These are phyloP conservation scores for Brachionus calyciflorus DNA, from an alignment of 1,140 invertebrate species.

Conservation along the genomic window DNA sequence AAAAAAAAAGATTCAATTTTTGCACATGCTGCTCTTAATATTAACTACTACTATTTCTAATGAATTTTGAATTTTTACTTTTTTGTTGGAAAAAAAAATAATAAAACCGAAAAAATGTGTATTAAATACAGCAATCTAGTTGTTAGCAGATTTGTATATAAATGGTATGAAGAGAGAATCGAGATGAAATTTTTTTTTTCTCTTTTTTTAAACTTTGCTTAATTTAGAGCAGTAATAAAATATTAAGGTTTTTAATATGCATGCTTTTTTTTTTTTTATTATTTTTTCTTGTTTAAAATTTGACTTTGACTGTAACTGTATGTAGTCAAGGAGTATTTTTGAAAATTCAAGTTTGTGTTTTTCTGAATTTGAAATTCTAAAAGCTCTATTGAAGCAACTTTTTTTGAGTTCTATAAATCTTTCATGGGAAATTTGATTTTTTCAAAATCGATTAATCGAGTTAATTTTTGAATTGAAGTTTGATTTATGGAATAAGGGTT, in stretches of 20 bases:
- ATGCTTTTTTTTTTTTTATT: neutral
- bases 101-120: slow-evolving; percentile 36
- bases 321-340: slow-evolving; percentile 39
- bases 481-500: too few species aligned
- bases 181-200: neutral
- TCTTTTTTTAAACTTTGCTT: neutral
- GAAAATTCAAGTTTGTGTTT: neutral
- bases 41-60: too few species aligned
- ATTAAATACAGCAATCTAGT: slow-evolving; percentile 16
- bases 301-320: slow-evolving; percentile 44
- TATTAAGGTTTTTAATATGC: slow-evolving; percentile 29
- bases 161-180: neutral
- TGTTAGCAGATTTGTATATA: neutral
- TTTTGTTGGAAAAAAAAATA: slow-evolving; percentile 10
- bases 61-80: too few species aligned
- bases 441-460: too few species aligned
- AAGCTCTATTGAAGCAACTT: too few species aligned
- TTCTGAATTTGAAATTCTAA: too few species aligned
- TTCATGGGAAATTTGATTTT: too few species aligned
- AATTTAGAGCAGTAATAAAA: slow-evolving; percentile 1
- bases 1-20: neutral
- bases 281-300: neutral
- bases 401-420: too few species aligned
- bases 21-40: slow-evolving; percentile 38
- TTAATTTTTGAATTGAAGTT: too few species aligned